Base-by-base conservation (phyloP, 2,888 invertebrate genomes). In the Drosophila acutilabella region DNA sequence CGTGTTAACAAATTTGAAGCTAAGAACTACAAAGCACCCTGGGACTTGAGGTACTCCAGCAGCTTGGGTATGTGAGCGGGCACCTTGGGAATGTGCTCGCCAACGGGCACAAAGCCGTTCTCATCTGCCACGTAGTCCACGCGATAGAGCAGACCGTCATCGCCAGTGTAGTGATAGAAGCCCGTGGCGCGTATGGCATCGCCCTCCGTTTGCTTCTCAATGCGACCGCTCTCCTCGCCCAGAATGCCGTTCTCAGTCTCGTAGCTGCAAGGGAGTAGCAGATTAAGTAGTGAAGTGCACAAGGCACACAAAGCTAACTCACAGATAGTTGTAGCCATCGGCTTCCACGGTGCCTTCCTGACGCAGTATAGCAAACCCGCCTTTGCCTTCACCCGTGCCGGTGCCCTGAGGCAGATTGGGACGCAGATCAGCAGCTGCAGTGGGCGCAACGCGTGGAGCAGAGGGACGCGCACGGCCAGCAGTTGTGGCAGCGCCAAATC, bases 121-220 rank as follows among this genome's bases (percentile, higher is more conserved):
- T 94, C 93, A 82, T 94, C 94, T 7, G 94, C 94, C n/a, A 92
- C 92, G 80, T 94, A 94, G 60, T 93, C 92, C 23, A 94, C 92
- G 1, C 92, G 91, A 80, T 94, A 93, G 26, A 93, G 91, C 1
- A 93, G 89, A 42, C 94, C 94, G 84, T 94, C 94, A 54, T 94
- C 94, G 1, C 95, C 95, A 0, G 95, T 94, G 88, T 95, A 96
- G 79, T 95, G 94, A 88, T 94, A 95, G 88, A 94, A 95, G 3
- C 96, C 96, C 61, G 93, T 93, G 1, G 95, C 94, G 60, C 93
- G 93, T 51, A 95, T 94, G 1, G 94, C 94, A 68, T 94, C 94
- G 2, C 93, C 93, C 16, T 93, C 93, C 0, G 93, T 93, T 11
- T 93, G 83, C 72, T 93, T 92, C 78, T 94, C 94, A 18, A 95